A percentile compares a stretch with the other conserved stretches of the same genome.
Evolutionary conservation across 2,888 invertebrate species (phyloP).

Genomic region (Pycnomerus fuliginosus): DNA sequence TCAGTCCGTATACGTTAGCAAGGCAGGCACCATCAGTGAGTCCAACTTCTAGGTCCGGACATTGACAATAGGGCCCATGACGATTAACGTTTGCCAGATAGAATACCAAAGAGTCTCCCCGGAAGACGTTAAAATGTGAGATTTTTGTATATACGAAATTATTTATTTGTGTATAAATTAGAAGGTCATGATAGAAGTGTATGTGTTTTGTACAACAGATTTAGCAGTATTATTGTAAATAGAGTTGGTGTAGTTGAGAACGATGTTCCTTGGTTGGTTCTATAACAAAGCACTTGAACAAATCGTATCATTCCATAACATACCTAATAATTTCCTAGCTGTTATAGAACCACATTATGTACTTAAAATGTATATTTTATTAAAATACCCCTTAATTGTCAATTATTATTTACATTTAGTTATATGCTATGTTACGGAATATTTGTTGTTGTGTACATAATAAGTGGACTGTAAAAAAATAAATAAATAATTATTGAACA

Average conservation of each 20-base stretch:
- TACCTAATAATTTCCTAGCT: conserved; percentile 3
- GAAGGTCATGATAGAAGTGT: conserved; percentile 29
- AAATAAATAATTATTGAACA: conserved; percentile 38
- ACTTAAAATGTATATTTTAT: conserved; percentile 25
- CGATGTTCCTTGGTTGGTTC: conserved; percentile 34
- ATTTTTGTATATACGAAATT: conserved; percentile 31
- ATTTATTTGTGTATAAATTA: conserved; percentile 27
- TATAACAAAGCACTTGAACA: conserved; percentile 5
- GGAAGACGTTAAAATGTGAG: conserved; percentile 37
- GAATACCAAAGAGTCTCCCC: conserved; percentile 43
- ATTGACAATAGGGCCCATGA: conserved; percentile 34
- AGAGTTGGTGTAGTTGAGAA: conserved; percentile 23
- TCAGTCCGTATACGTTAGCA: conserved; percentile 51
- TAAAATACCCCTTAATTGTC: conserved; percentile 26
- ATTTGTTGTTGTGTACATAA: conserved; percentile 52
- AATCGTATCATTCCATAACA: conserved; percentile 15
- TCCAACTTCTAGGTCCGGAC: conserved; percentile 38
- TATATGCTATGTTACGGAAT: too few species aligned
- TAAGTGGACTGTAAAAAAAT: conserved; percentile 50
- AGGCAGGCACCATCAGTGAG: conserved; percentile 36
- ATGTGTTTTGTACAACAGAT: conserved; percentile 41
- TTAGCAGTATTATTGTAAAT: conserved; percentile 44
- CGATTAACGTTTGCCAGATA: conserved; percentile 6
- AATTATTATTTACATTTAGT: conserved; percentile 28
- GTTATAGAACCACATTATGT: conserved; percentile 12